These are phyloP conservation scores for Chinchilla lanigera DNA, from an alignment of 2,113 vertebrate species.

Conservation along the genomic window DNA sequence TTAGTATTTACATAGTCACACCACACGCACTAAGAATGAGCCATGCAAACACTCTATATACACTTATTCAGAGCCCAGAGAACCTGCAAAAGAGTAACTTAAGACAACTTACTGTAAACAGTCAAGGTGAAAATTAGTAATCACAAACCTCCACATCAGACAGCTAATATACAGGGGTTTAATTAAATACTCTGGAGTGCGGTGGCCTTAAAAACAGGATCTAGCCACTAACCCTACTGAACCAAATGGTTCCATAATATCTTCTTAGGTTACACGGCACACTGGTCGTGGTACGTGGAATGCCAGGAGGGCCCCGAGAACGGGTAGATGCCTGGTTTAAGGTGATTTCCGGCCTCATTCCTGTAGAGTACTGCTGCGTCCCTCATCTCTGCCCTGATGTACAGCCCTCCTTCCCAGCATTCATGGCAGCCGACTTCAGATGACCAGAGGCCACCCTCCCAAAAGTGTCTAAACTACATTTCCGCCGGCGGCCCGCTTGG, in stretches of 20 bases:
- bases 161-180: not conserved
- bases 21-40: not conserved
- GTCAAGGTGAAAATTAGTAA: not conserved
- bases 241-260: not conserved
- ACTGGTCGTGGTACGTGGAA: not conserved
- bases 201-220: not conserved
- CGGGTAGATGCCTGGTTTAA: not conserved
- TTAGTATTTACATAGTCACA: constrained; percentile 64
- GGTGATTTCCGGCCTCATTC: not conserved
- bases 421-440: not conserved
- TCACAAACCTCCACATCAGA: not conserved
- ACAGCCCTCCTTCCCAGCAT: not conserved
- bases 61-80: not conserved
- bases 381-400: not conserved
- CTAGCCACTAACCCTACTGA: not conserved
- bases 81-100: not conserved
- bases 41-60: not conserved
- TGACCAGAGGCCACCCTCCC: not conserved
- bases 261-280: not conserved
- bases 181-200: not conserved
- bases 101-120: not conserved
- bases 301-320: not conserved
- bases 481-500: not conserved
- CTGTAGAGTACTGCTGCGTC: not conserved
- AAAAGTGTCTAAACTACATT: not conserved